Percentiles rank a stretch among this genome's conserved stretches.
Evolutionary conservation across 2,888 invertebrate genomes (phyloP).

Genomic region (Parnassius smintheus): DNA sequence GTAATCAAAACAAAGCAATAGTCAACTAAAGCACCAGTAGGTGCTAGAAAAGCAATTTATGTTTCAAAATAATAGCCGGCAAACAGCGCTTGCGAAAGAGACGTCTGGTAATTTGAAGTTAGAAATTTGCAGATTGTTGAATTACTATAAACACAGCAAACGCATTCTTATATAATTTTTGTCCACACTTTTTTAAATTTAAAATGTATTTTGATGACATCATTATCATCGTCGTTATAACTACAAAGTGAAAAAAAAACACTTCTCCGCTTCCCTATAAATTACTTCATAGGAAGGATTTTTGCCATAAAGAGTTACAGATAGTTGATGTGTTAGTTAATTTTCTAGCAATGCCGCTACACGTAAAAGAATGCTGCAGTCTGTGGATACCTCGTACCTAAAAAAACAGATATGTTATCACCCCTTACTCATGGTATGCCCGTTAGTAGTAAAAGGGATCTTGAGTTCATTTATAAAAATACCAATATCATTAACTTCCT

Average conservation of each 20-base stretch:
- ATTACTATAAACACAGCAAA: conserved; percentile 15
- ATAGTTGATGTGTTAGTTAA: no score
- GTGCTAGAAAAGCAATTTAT: conserved; percentile 26
- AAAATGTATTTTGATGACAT: background rate
- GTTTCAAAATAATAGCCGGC: conserved; percentile 24
- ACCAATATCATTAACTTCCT: no score
- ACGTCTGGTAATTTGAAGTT: conserved; percentile 24
- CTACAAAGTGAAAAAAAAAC: no score
- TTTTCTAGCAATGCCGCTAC: no score
- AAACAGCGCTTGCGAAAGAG: conserved; percentile 18
- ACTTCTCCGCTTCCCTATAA: background rate
- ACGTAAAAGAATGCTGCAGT: no score
- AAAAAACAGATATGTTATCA: no score
- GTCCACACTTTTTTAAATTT: background rate
- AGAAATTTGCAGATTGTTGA: conserved; percentile 24
- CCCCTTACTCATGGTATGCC: no score
- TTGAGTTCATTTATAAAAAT: no score
- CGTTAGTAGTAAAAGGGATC: no score
- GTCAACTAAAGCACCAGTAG: conserved; percentile 15
- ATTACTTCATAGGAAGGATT: background rate
- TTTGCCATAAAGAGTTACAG: background rate
- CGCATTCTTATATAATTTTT: background rate
- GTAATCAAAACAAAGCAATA: conserved; percentile 22
- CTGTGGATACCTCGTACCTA: no score
- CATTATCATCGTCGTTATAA: background rate